Percentiles rank a stretch among this genome's conserved stretches.
phyloP scores from a whole-genome alignment of 1,140 invertebrate genomes.

The Saccostrea glomerata region DNA sequence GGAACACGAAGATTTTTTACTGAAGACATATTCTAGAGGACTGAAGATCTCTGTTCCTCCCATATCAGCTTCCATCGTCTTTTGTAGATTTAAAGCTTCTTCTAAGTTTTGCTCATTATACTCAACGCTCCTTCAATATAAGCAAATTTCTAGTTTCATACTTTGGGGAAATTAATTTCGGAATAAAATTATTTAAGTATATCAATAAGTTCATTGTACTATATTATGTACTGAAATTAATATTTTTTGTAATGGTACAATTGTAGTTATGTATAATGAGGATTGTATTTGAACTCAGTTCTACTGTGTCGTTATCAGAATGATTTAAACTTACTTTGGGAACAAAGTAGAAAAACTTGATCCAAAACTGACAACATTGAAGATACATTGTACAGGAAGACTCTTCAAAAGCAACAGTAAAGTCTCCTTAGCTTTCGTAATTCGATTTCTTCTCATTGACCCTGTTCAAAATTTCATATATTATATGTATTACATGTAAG shows the following conservation, averaged over 20 bases:
- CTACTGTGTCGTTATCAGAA: no score
- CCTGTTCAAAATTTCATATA: not conserved
- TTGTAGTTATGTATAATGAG: no score
- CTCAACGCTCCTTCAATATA: slow-evolving; percentile 53
- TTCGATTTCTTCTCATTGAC: slow-evolving; percentile 42
- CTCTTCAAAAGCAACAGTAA: slow-evolving; percentile 47
- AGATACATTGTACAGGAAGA: slow-evolving; percentile 39
- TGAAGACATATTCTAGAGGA: slow-evolving; percentile 74
- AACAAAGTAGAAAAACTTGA: not conserved
- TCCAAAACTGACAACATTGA: slow-evolving; percentile 45
- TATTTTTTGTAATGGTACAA: no score
- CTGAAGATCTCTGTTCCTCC: slow-evolving; percentile 78
- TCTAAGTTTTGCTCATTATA: slow-evolving; percentile 62
- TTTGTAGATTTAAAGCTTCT: slow-evolving; percentile 54
- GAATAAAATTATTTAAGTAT: no score
- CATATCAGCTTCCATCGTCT: slow-evolving; percentile 69
- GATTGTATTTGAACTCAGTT: no score
- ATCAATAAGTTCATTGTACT: no score
- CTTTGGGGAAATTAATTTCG: no score
- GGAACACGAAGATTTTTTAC: slow-evolving; percentile 62
- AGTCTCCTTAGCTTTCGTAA: slow-evolving; percentile 44
- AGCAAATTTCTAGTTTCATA: no score
- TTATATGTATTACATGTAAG: no score
- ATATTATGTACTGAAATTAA: no score
- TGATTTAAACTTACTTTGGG: slow-evolving; percentile 22